Evolutionary conservation across 2,797 vertebrate species (phyloP).

Genomic region (Myotis findleyi): DNA sequence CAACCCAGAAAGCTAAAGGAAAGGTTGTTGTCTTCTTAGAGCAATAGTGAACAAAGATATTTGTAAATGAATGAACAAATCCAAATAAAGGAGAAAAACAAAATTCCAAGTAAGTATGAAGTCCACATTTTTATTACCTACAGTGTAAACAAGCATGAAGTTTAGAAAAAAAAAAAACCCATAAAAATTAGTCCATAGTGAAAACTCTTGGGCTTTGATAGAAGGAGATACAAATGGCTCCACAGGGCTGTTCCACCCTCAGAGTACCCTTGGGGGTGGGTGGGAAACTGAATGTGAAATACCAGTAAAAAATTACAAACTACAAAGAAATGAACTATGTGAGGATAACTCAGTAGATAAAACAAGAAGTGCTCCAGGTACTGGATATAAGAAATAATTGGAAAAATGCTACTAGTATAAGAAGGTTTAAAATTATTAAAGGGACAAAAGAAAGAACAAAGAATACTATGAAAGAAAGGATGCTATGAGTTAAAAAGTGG

Average conservation of each 20-base stretch:
- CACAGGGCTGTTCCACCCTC: not conserved
- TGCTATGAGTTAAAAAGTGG: not conserved
- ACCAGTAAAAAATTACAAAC: not conserved
- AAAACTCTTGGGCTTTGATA: not conserved
- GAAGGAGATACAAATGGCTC: not conserved
- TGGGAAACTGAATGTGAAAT: not conserved
- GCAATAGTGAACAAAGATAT: not conserved
- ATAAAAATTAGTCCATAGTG: not conserved
- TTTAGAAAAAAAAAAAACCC: not conserved
- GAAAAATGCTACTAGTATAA: not conserved
- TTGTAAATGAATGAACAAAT: not conserved
- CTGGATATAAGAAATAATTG: not conserved
- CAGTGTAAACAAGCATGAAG: not conserved
- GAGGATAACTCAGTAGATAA: not conserved
- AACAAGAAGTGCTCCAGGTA: not conserved
- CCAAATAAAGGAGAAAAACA: not conserved
- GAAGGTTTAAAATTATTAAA: slow-evolving; percentile 2
- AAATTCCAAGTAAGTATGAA: not conserved
- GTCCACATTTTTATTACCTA: not conserved
- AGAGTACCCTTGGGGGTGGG: not conserved
- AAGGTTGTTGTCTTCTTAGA: not conserved
- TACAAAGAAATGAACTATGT: not conserved
- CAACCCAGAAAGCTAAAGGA: not conserved
- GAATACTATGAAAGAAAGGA: not conserved
- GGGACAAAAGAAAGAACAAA: not conserved